These are phyloP conservation scores for Perca flavescens DNA, from an alignment of 2,113 vertebrate genomes.

Conservation along the genomic window DNA sequence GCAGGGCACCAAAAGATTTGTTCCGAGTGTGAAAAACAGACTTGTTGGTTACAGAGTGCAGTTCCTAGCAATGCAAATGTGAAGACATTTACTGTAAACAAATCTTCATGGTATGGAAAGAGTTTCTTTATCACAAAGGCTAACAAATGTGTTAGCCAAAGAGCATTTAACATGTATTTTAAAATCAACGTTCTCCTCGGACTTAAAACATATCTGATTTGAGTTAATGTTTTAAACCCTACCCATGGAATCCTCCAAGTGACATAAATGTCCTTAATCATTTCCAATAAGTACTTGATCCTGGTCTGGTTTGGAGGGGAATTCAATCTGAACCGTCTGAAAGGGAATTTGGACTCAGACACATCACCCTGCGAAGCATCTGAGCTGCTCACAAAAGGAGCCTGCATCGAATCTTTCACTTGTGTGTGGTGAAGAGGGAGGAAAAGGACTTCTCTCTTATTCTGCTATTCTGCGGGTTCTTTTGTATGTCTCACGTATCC, in stretches of 20 bases:
- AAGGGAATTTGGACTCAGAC: constrained; percentile 29
- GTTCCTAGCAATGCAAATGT: not conserved
- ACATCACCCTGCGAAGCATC: constrained; percentile 1
- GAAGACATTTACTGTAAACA: not conserved
- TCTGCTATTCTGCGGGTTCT: constrained; percentile 39
- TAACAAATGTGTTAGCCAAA: not conserved
- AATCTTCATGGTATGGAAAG: too few relatives aligned
- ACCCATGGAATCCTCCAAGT: not conserved
- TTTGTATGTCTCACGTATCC: constrained; percentile 49
- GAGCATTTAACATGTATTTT: not conserved
- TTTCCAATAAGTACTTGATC: not conserved
- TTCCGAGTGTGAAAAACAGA: not conserved
- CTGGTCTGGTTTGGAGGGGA: not conserved
- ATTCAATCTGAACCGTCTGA: constrained; percentile 37
- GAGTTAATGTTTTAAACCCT: not conserved
- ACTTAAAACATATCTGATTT: not conserved
- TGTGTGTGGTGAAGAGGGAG: constrained; percentile 31
- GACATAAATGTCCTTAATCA: not conserved
- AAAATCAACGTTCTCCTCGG: not conserved
- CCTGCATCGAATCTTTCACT: constrained; percentile 44
- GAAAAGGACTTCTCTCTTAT: constrained; percentile 14
- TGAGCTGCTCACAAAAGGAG: constrained; percentile 22
- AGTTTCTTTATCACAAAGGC: not conserved
- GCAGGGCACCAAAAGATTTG: not conserved
- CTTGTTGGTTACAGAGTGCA: not conserved